Base-by-base conservation (phyloP, 2,888 invertebrate genomes). In the Icerya purchasi region DNA sequence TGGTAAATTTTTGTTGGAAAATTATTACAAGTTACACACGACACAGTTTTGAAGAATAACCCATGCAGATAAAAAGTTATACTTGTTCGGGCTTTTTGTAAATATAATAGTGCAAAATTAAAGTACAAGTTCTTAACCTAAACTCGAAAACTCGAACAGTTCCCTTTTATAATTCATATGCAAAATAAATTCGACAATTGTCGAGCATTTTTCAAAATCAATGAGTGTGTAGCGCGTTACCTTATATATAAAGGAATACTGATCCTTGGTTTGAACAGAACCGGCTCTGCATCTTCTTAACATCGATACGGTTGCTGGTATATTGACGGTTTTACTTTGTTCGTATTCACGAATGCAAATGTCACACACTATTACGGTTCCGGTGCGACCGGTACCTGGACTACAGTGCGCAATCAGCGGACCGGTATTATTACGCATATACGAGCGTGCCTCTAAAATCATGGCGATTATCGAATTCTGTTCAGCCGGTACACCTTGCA, bases 171-270 rank as follows among this genome's bases (percentile, higher is more conserved):
- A n/a, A n/a, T n/a, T n/a, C n/a, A n/a, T n/a, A n/a, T n/a, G n/a
- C n/a, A n/a, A n/a, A n/a, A n/a, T n/a, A n/a, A n/a, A n/a, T n/a
- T n/a, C n/a, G n/a, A n/a, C n/a, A n/a, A n/a, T n/a, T n/a, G n/a
- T n/a, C n/a, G n/a, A n/a, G n/a, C n/a, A n/a, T n/a, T n/a, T n/a
- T n/a, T n/a, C n/a, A n/a, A n/a, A n/a, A n/a, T n/a, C n/a, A n/a
- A n/a, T n/a, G n/a, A n/a, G n/a, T n/a, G n/a, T n/a, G n/a, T n/a
- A n/a, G n/a, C n/a, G n/a, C n/a, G n/a, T n/a, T 69, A 88, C 92
- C 82, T 87, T 86, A 72, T 93, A 92, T 64, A 93, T 83, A 74
- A 91, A 89, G 68, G 82, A 80, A 73, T 93, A 93, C 74, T 93
- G 93, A 68, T 92, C 89, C 68, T 84, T 81, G 62, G 91, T 92